These are phyloP conservation scores for Hemiprocne comata DNA, from an alignment of 2,113 vertebrate genomes.

Conservation along the genomic window DNA sequence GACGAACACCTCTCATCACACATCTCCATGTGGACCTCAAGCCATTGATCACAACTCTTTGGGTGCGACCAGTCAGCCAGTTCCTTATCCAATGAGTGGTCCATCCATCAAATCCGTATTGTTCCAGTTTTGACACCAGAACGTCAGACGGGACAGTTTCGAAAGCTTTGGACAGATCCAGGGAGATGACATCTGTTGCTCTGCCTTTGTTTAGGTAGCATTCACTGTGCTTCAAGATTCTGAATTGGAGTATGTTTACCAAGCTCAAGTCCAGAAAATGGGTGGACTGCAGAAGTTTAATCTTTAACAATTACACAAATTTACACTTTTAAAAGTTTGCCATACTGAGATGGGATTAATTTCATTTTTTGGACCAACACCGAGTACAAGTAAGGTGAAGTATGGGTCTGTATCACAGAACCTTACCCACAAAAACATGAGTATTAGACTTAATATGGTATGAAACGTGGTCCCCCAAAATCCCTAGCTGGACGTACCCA, in stretches of 20 bases:
- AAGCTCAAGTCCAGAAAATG: background rate
- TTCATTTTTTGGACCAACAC: background rate
- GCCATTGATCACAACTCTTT: too few relatives aligned
- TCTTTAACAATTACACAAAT: background rate
- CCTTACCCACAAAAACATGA: rapidly evolving
- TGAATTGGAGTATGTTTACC: background rate
- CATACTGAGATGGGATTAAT: rapidly evolving
- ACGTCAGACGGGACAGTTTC: too few relatives aligned
- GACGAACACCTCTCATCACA: too few relatives aligned
- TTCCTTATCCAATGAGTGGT: too few relatives aligned
- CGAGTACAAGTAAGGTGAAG: background rate
- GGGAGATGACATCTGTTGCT: too few relatives aligned
- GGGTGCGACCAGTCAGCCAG: too few relatives aligned
- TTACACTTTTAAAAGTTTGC: background rate
- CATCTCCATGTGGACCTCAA: too few relatives aligned
- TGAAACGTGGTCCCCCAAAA: background rate
- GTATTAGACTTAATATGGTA: background rate
- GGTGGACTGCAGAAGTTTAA: background rate
- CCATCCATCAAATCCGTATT: too few relatives aligned
- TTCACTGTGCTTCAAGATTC: background rate
- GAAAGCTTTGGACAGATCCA: too few relatives aligned
- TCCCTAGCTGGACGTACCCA: background rate
- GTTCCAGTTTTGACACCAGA: too few relatives aligned
- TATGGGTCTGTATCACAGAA: background rate
- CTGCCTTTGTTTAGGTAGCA: background rate